Percentiles rank a stretch among this genome's conserved stretches.
phyloP scores from a whole-genome alignment of 2,888 invertebrate genomes.

The Yponomeuta evonymella region DNA sequence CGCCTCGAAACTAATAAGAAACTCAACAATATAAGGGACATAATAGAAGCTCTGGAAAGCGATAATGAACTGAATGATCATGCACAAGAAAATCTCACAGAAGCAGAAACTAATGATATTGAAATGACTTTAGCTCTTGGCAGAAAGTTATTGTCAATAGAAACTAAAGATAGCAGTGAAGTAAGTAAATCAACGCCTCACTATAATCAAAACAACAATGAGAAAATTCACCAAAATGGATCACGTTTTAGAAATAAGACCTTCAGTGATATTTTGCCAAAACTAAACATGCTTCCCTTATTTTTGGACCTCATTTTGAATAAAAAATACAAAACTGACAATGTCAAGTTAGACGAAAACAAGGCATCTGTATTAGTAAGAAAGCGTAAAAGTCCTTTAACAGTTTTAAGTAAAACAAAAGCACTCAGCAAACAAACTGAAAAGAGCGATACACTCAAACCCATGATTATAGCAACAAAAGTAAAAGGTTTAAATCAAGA shows the following conservation, averaged over 20 bases:
- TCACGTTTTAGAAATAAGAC: neutral
- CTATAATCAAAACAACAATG: neutral
- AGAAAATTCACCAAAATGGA: neutral
- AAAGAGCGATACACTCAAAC: conserved; percentile 20
- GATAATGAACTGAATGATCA: conserved; percentile 30
- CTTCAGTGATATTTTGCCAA: neutral
- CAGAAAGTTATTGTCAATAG: neutral
- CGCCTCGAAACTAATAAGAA: conserved; percentile 31
- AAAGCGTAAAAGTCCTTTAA: neutral
- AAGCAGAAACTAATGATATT: conserved; percentile 35
- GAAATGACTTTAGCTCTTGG: neutral
- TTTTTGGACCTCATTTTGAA: neutral
- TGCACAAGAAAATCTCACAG: conserved; percentile 38
- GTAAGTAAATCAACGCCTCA: neutral
- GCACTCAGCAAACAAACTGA: neutral
- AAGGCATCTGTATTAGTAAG: neutral
- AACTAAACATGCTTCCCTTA: neutral
- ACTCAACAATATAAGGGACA: conserved; percentile 60
- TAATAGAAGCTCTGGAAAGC: conserved; percentile 52
- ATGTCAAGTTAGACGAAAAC: neutral
- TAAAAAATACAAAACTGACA: neutral
- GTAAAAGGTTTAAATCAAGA: conserved; percentile 25
- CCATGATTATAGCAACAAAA: conserved; percentile 33
- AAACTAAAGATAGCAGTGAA: neutral
- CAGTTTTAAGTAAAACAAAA: neutral